Evolutionary conservation across 2,797 vertebrate species (phyloP).

Genomic region (Pseudochaenichthys georgianus): DNA sequence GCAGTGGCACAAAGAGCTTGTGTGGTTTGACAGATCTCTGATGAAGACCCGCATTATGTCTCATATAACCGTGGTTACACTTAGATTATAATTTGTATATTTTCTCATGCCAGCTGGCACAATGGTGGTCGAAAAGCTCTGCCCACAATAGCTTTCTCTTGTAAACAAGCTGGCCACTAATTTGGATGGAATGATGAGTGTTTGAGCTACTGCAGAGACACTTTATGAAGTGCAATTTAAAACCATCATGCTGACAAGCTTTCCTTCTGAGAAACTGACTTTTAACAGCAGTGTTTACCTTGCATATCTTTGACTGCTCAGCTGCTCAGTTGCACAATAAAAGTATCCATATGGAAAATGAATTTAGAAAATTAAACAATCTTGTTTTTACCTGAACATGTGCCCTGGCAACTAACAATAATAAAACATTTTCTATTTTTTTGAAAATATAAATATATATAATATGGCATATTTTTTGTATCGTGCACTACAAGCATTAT

Average conservation of each 20-base stretch:
- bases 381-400: neutral
- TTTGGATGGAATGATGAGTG: conserved; percentile 37
- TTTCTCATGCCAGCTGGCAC: conserved; percentile 49
- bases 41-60: conserved; percentile 28
- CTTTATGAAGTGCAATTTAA: conserved; percentile 29
- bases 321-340: neutral
- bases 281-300: conserved; percentile 21
- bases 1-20: conserved; percentile 35
- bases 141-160: conserved; percentile 45
- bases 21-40: conserved; percentile 41
- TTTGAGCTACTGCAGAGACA: conserved; percentile 14
- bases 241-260: conserved; percentile 14
- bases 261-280: conserved; percentile 7
- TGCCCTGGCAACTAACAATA: neutral
- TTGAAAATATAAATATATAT: no score
- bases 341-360: conserved; percentile 3
- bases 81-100: conserved; percentile 51
- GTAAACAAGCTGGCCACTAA: conserved; percentile 53
- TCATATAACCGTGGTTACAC: conserved; percentile 39
- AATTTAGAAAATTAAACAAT: neutral
- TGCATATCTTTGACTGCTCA: neutral
- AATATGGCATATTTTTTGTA: no score
- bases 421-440: no score
- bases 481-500: neutral
- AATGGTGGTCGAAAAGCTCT: conserved; percentile 19